Conservation (phyloP, 1,140 invertebrate species). For the Arion vulgaris region DNA sequence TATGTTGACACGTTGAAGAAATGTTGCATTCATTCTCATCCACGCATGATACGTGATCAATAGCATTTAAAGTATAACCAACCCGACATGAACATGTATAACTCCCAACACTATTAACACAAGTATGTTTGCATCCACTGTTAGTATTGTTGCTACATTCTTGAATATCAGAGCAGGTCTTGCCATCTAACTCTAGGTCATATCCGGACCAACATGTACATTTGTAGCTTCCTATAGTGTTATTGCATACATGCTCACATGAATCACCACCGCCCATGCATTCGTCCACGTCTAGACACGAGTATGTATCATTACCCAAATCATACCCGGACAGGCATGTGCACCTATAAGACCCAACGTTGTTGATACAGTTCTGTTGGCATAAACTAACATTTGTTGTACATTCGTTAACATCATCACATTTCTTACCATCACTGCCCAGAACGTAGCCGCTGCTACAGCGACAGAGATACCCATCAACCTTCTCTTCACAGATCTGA, state of each 20-base stretch:
- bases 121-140: neutral
- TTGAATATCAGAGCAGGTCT: neutral
- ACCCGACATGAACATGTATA: neutral
- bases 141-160: conserved; percentile 3
- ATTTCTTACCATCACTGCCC: neutral
- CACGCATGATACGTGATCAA: neutral
- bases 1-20: neutral
- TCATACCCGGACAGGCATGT: neutral
- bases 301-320: neutral
- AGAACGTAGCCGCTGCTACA: neutral
- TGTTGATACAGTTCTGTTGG: neutral
- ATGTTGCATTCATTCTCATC: conserved; percentile 24
- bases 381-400: neutral
- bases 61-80: neutral
- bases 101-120: neutral
- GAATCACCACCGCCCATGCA: neutral
- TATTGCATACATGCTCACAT: neutral
- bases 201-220: neutral
- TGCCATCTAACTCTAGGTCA: neutral
- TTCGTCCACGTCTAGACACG: neutral
- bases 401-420: neutral
- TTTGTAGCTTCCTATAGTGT: neutral
- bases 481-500: neutral
- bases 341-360: neutral
- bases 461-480: neutral